Percentiles rank a stretch among this genome's conserved stretches.
These are phyloP conservation scores for Chironex yamaguchii DNA, from an alignment of 30 jellyfish, hydroid and myxozoan genomes.

Conservation along the genomic window DNA sequence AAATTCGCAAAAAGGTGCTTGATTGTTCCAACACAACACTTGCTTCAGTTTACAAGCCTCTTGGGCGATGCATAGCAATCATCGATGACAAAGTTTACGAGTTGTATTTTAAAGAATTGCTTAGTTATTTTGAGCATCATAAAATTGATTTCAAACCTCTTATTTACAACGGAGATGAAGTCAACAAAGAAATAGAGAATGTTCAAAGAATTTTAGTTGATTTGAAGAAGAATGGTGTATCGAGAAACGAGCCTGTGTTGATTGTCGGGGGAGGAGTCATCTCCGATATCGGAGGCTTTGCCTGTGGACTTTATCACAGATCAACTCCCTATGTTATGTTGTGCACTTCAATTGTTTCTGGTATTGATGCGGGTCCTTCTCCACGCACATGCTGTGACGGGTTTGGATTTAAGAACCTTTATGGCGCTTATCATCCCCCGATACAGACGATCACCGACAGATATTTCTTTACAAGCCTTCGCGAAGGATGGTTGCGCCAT, in stretches of 20 bases:
- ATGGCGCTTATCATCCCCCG: conserved; percentile 77
- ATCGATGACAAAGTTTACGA: conserved; percentile 48
- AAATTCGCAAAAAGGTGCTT: conserved; percentile 49
- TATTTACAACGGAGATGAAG: conserved; percentile 63
- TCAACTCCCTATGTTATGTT: conserved; percentile 74
- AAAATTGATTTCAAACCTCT: conserved; percentile 12
- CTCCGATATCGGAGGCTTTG: conserved; percentile 72
- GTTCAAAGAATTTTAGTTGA: conserved; percentile 59
- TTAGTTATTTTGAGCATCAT: conserved; percentile 18
- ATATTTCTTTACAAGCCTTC: conserved; percentile 39
- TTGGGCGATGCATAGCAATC: conserved; percentile 62
- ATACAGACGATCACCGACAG: conserved; percentile 64
- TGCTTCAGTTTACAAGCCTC: conserved; percentile 45
- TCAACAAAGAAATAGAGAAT: conserved; percentile 59
- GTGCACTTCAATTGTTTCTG: conserved; percentile 66
- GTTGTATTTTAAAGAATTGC: conserved; percentile 25
- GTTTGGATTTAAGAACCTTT: conserved; percentile 65
- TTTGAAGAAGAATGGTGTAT: conserved; percentile 60
- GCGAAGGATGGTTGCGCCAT: conserved; percentile 69
- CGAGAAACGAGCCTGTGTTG: conserved; percentile 69
- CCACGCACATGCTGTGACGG: conserved; percentile 76
- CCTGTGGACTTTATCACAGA: conserved; percentile 62
- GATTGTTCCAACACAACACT: conserved; percentile 25
- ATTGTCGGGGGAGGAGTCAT: conserved; percentile 70
- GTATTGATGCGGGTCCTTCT: conserved; percentile 75